Evolutionary conservation across 1,140 invertebrate species (phyloP).

Genomic region (Nasonia vitripennis): DNA sequence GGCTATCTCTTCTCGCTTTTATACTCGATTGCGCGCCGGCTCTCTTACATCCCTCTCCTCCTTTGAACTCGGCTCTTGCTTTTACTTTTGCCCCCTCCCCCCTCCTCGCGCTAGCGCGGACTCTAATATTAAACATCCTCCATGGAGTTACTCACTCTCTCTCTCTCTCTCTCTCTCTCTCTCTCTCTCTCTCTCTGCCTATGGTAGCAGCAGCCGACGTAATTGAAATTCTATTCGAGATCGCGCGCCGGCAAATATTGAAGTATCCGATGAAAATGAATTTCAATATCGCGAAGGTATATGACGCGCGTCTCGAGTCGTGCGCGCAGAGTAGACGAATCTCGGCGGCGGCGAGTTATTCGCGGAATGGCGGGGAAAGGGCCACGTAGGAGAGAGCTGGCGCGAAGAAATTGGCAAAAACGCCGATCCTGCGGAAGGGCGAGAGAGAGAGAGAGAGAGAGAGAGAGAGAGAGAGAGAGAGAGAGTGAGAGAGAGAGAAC

Average conservation of each 20-base stretch:
- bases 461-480: slow-evolving; percentile 3
- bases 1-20: background rate
- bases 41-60: background rate
- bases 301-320: background rate
- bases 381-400: too few species aligned
- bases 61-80: background rate
- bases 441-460: background rate
- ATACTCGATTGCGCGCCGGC: too few species aligned
- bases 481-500: slow-evolving; percentile 10
- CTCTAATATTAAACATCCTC: background rate
- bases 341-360: background rate
- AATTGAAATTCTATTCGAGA: background rate
- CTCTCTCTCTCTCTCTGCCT: too few species aligned
- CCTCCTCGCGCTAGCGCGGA: background rate
- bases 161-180: too few species aligned
- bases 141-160: background rate
- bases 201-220: background rate
- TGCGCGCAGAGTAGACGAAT: background rate
- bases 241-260: background rate
- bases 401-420: slow-evolving; percentile 26
- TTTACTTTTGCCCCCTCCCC: background rate
- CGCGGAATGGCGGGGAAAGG: background rate
- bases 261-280: background rate
- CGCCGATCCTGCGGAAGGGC: background rate
- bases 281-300: background rate